These are phyloP conservation scores for Coboldia fuscipes DNA, from an alignment of 1,140 invertebrate species.

Conservation along the genomic window DNA sequence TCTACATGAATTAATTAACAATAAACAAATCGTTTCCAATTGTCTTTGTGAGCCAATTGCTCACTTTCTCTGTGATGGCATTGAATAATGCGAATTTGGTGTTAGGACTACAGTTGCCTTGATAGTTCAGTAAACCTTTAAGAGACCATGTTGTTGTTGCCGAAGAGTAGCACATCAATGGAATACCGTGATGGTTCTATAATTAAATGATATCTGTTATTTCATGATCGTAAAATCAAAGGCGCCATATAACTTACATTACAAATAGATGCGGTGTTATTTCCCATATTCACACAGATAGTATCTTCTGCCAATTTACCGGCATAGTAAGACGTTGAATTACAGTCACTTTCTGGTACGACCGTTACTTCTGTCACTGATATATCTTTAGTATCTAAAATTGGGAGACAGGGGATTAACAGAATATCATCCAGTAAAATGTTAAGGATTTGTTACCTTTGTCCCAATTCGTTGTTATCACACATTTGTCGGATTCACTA, in stretches of 20 bases:
- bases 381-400: too few species aligned
- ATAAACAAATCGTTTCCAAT: constrained; percentile 9
- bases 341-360: constrained; percentile 29
- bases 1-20: too few species aligned
- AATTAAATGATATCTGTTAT: neutral
- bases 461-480: constrained; percentile 33
- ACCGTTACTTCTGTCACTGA: constrained; percentile 29
- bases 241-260: constrained; percentile 5
- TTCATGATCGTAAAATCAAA: neutral
- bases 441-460: neutral
- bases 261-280: too few species aligned
- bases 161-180: constrained; percentile 35
- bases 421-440: too few species aligned
- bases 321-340: constrained; percentile 34
- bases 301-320: constrained; percentile 28
- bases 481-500: constrained; percentile 30
- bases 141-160: constrained; percentile 29
- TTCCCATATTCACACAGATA: constrained; percentile 37
- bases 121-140: constrained; percentile 33
- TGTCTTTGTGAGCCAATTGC: constrained; percentile 18
- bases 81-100: constrained; percentile 33
- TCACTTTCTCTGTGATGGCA: constrained; percentile 13
- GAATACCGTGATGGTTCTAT: constrained; percentile 41
- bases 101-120: constrained; percentile 31
- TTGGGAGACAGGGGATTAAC: too few species aligned